Evolutionary conservation across 2,113 vertebrate species (phyloP).

Genomic region (Neofelis nebulosa): DNA sequence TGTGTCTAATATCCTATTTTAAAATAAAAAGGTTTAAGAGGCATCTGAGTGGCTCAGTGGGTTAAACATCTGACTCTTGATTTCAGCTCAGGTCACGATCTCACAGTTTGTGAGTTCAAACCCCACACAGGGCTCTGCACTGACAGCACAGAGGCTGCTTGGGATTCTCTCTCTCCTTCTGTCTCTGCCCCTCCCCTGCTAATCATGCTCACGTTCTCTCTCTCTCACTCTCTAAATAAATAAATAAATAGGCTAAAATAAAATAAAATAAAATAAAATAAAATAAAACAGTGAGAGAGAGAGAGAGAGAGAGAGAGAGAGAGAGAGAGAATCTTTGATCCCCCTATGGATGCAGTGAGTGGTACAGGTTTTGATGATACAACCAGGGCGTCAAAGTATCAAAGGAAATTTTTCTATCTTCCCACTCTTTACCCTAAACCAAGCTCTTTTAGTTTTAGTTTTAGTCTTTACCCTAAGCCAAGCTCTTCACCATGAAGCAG

Average conservation of each 20-base stretch:
- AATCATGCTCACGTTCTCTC: no score
- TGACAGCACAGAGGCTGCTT: no score
- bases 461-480: neutral
- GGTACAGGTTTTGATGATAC: neutral
- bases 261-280: neutral
- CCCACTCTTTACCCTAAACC: neutral
- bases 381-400: neutral
- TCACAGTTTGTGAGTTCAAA: no score
- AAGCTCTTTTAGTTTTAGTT: neutral
- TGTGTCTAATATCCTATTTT: neutral
- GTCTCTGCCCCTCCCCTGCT: no score
- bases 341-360: neutral
- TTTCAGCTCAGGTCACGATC: no score
- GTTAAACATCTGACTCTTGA: no score
- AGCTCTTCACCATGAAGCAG: neutral
- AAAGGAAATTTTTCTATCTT: neutral
- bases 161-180: no score
- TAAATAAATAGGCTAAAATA: no score
- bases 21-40: neutral
- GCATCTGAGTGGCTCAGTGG: no score
- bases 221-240: no score
- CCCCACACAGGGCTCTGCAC: no score
- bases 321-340: neutral
- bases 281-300: neutral
- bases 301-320: neutral